These are phyloP conservation scores for Manis crassicaudata DNA, from an alignment of 2,797 vertebrate species.

Conservation along the genomic window DNA sequence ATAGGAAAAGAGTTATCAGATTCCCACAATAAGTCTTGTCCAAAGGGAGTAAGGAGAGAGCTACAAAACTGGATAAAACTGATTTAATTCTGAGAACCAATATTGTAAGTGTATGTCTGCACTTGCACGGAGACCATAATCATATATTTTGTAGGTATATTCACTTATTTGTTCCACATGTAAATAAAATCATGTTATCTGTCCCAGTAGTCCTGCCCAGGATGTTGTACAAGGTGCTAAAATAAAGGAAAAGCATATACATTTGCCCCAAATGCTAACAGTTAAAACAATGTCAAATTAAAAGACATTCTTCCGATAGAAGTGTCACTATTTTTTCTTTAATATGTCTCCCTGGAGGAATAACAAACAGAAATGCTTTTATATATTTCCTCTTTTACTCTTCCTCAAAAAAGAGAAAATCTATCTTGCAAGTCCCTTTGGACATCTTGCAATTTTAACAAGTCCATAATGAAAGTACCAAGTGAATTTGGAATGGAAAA, in stretches of 20 bases:
- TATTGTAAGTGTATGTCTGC: not conserved
- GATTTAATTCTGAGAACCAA: not conserved
- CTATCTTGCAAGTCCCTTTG: constrained; percentile 59
- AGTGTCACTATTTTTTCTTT: constrained; percentile 61
- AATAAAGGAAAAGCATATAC: constrained; percentile 48
- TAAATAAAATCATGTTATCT: constrained; percentile 65
- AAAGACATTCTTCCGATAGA: constrained; percentile 59
- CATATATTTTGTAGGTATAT: not conserved
- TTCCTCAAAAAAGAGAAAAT: constrained; percentile 68
- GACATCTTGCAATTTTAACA: constrained; percentile 66
- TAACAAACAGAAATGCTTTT: constrained; percentile 64
- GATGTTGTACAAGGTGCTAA: constrained; percentile 54
- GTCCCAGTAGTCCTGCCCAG: constrained; percentile 27
- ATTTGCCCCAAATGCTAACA: constrained; percentile 41
- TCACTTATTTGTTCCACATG: constrained; percentile 48
- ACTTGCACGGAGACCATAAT: constrained; percentile 14
- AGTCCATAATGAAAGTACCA: constrained; percentile 64
- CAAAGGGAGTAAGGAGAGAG: not conserved
- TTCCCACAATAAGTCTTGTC: not conserved
- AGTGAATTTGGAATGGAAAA: constrained; percentile 67
- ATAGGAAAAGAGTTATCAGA: not conserved
- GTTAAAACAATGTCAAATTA: constrained; percentile 57
- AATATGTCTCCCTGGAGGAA: constrained; percentile 65
- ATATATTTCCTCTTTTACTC: constrained; percentile 54
- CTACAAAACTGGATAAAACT: not conserved